Evolutionary conservation across 2,888 invertebrate species (phyloP), one percentile per base, ranked within the genome.

Genomic region (Phorcus lineatus): DNA sequence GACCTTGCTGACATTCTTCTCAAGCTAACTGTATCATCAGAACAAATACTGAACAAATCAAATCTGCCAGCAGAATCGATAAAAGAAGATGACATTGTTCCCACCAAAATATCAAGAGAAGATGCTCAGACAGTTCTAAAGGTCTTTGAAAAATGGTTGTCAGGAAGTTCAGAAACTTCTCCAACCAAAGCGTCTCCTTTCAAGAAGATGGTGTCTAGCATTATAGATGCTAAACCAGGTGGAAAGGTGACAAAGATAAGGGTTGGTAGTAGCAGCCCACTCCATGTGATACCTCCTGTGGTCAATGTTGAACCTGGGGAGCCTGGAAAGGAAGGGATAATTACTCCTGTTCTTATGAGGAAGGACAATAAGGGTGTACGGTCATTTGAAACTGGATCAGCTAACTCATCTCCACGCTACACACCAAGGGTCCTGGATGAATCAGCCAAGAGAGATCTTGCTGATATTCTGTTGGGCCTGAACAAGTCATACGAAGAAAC

Each of bases 1-100:
- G 82, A 83, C 22, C 62, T 85, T 6, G 79, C 81, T 24, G 40
- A 57, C 16, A 78, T 85, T 6, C 77, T 82, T 31, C 22, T 77
- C 17, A n/a, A 77, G 22, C 74, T 82, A 52, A 74, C 36, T 36
- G 70, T 75, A 7, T 40, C 47, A 22, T 53, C 13, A 13, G 47
- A 1, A 22, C 24, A 53, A 31, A 77, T 31, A 24, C 55, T 2
- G 66, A 36, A 22, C 24, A 57, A 79, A 74, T 54, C 57, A 9
- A 16, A 16, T 7, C 17, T 40, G 24, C 54, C 57, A 7, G 52
- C 40, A 2, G n/a, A 70, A 4, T 22, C 47, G 19, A 79, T 77
- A 47, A 19, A 28, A 19, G 83, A 85, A 62, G 83, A 84, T 19
- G 81, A 81, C 28, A 83, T 86, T 40, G 81, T 84, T 24, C 84